phyloP scores from a whole-genome alignment of 2,113 vertebrate species.

The Trematocara macrostoma region DNA sequence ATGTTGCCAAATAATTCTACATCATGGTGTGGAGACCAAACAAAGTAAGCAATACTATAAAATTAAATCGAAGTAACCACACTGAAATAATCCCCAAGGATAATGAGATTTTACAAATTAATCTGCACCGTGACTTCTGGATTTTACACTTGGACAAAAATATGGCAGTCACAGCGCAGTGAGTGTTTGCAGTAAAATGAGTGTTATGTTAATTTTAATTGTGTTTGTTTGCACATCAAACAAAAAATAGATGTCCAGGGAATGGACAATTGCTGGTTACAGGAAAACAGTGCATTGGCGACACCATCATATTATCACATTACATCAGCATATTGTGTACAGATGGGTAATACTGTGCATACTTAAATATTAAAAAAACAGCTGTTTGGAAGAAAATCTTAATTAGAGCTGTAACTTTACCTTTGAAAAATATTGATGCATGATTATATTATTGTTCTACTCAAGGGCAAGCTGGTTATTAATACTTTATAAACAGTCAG shows the following conservation, averaged over 20 bases:
- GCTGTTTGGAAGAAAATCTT: not conserved
- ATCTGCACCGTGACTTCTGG: not conserved
- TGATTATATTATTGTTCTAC: not conserved
- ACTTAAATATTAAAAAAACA: not conserved
- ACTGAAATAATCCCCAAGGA: not conserved
- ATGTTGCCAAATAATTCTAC: not conserved
- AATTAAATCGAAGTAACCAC: not conserved
- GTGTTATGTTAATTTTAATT: not conserved
- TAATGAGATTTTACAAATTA: not conserved
- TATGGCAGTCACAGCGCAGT: not conserved
- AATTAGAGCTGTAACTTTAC: not conserved
- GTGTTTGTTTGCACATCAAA: not conserved
- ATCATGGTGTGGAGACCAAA: not conserved
- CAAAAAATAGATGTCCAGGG: not conserved
- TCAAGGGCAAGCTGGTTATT: not conserved
- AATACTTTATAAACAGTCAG: not conserved
- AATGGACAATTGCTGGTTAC: not conserved
- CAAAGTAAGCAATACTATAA: not conserved
- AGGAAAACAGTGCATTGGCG: not conserved
- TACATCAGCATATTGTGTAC: not conserved
- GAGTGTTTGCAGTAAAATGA: not conserved
- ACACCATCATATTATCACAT: not conserved
- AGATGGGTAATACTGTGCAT: not conserved
- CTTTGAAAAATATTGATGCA: not conserved
- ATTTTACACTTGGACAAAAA: not conserved